Percentiles rank a stretch among this genome's conserved stretches.
These are phyloP conservation scores for Notolepis coatsorum DNA, from an alignment of 2,797 vertebrate species.

Conservation along the genomic window DNA sequence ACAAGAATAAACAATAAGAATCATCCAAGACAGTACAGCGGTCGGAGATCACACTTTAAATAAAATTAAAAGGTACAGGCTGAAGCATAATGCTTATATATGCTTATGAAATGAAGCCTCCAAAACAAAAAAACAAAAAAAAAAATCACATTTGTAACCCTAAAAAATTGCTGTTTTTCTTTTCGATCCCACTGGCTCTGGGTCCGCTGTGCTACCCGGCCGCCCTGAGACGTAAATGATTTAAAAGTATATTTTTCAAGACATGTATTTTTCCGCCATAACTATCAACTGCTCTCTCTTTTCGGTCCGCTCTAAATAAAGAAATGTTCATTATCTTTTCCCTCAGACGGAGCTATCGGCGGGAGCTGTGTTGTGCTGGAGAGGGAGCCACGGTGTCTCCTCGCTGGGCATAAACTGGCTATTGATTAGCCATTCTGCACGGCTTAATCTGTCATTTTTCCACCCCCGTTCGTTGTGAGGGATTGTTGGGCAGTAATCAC, in stretches of 20 bases:
- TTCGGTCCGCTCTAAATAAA: constrained; percentile 74
- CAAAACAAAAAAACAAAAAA: too few species aligned
- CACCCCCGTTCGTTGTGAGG: constrained; percentile 55
- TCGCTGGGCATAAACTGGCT: constrained; percentile 78
- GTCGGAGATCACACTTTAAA: too few species aligned
- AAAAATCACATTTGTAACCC: too few species aligned
- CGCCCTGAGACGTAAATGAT: too few species aligned
- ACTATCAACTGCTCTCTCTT: constrained; percentile 66
- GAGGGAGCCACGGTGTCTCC: constrained; percentile 77
- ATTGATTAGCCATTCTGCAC: constrained; percentile 81
- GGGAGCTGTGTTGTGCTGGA: constrained; percentile 66
- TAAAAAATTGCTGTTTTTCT: too few species aligned
- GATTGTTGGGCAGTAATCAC: constrained; percentile 81
- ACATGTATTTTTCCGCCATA: constrained; percentile 47
- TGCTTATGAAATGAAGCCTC: too few species aligned
- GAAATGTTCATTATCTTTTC: constrained; percentile 72
- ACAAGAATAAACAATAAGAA: too few species aligned
- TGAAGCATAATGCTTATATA: too few species aligned
- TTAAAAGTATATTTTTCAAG: constrained; percentile 57
- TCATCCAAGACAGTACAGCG: too few species aligned
- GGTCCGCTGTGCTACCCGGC: too few species aligned
- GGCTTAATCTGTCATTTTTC: constrained; percentile 79
- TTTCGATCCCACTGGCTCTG: too few species aligned
- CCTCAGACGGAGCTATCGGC: constrained; percentile 66
- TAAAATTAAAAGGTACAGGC: too few species aligned